These are phyloP conservation scores for Megastigmus dorsalis DNA, from an alignment of 2,888 invertebrate species.

Conservation along the genomic window DNA sequence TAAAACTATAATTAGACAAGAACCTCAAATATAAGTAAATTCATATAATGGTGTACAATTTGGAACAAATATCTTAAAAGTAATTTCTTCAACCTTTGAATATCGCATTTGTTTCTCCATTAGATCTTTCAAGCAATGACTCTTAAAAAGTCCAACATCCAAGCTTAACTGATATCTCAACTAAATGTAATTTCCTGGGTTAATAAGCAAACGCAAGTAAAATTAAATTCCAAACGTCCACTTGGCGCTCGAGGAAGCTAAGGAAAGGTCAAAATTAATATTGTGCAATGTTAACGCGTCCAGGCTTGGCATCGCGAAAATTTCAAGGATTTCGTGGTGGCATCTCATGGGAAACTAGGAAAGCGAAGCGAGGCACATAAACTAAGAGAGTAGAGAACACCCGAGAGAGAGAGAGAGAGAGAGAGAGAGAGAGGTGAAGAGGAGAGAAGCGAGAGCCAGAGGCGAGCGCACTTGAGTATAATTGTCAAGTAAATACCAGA, in stretches of 20 bases:
- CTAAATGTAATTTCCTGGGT: too few relatives aligned
- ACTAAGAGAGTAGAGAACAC: background rate
- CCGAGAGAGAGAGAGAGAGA: background rate
- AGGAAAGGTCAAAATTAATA: background rate
- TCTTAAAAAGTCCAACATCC: too few relatives aligned
- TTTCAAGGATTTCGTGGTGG: slow-evolving; percentile 9
- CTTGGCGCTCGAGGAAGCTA: too few relatives aligned
- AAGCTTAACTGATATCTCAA: too few relatives aligned
- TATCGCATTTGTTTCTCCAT: too few relatives aligned
- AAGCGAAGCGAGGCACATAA: background rate
- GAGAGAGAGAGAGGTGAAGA: background rate
- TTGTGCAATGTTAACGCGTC: background rate
- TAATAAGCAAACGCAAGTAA: too few relatives aligned
- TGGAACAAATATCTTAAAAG: too few relatives aligned
- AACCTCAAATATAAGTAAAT: background rate
- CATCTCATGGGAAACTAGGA: slow-evolving; percentile 11
- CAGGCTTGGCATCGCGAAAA: background rate
- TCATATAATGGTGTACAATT: too few relatives aligned
- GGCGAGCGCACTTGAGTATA: slow-evolving; percentile 13
- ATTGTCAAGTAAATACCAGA: slow-evolving; percentile 49
- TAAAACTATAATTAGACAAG: background rate
- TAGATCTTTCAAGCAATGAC: too few relatives aligned
- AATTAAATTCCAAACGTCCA: too few relatives aligned
- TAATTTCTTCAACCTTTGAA: too few relatives aligned
- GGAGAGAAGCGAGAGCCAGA: background rate